Base-by-base conservation (phyloP, 1,140 invertebrate species). In the Cydia fagiglandana region DNA sequence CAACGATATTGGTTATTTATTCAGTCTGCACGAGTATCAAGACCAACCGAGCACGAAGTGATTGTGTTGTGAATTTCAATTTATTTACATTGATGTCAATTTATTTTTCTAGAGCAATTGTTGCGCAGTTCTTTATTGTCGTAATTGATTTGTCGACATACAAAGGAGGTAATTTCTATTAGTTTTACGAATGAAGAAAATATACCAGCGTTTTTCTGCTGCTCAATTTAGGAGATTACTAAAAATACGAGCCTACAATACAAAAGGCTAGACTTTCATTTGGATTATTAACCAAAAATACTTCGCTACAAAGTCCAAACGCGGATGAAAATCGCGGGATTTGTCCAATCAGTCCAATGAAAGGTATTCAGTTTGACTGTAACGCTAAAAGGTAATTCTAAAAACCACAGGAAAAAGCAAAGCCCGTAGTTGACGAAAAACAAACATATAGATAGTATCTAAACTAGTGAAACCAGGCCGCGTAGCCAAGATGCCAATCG, bases 391-490 rank as follows among this genome's bases (percentile, higher is more conserved):
- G 30, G 64, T 68, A 38, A 68, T 68, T 68, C 64, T 6, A 68
- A 68, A 68, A 70, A 41, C 34, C 34, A 70, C 66, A 70, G 4
- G 34, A 20, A 45, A 70, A 70, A 70, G 66, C 66, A 70, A 70
- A 38, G 20, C 34, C 30, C 38, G 5, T 68, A 15, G 28, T 70
- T 70, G 66, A 70, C 66, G 66, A 70, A 70, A 68, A 38, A 45
- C 66, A 70, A 41, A 70, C 66, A 17, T 4, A 34, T 13, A 30
- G 64, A 70, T 70, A 70, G 38, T 17, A 70, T 70, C 38, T 70
- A 45, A 70, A 70, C 66, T 70, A 70, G 66, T 70, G 66, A n/a
- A 70, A 61, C 56, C 56, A 24, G 56, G n/a, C n/a, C n/a, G n/a
- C n/a, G n/a, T n/a, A n/a, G n/a, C n/a, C n/a, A n/a, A n/a, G n/a